phyloP scores from a whole-genome alignment of 1,140 invertebrate species.

The Globodera rostochiensis region DNA sequence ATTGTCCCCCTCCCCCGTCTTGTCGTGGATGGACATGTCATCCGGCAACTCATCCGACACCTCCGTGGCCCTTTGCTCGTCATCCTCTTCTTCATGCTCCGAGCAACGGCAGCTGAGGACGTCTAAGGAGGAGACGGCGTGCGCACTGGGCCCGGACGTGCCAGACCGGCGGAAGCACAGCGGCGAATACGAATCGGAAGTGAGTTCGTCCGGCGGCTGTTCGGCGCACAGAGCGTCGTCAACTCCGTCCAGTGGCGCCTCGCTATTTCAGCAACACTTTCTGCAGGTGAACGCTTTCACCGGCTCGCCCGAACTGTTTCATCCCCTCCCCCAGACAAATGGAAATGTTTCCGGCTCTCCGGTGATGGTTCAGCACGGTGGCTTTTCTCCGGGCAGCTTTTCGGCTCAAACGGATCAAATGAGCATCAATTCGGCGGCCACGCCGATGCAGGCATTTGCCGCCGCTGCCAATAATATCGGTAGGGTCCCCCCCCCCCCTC shows the following conservation, averaged over 20 bases:
- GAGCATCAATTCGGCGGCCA: background rate
- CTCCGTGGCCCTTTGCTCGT: background rate
- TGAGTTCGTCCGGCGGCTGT: background rate
- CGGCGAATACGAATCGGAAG: background rate
- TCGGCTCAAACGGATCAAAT: background rate
- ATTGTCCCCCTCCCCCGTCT: background rate
- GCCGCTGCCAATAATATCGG: conserved; percentile 4
- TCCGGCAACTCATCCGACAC: background rate
- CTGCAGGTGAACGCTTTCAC: conserved; percentile 1
- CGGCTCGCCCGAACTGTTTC: background rate
- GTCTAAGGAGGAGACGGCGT: background rate
- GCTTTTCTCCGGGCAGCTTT: background rate
- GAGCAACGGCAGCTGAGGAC: background rate
- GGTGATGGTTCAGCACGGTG: background rate
- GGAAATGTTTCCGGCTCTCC: background rate
- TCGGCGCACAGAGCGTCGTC: background rate
- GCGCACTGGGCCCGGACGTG: background rate
- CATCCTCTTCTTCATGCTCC: conserved; percentile 31
- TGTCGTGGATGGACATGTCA: background rate
- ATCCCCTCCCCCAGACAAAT: background rate
- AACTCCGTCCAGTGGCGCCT: background rate
- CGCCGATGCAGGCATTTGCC: conserved; percentile 4
- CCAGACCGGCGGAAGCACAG: background rate
- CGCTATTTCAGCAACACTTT: conserved; percentile 3
- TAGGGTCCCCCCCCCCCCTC: background rate